Conservation (phyloP, 2,113 vertebrate genomes). For the Perca flavescens region DNA sequence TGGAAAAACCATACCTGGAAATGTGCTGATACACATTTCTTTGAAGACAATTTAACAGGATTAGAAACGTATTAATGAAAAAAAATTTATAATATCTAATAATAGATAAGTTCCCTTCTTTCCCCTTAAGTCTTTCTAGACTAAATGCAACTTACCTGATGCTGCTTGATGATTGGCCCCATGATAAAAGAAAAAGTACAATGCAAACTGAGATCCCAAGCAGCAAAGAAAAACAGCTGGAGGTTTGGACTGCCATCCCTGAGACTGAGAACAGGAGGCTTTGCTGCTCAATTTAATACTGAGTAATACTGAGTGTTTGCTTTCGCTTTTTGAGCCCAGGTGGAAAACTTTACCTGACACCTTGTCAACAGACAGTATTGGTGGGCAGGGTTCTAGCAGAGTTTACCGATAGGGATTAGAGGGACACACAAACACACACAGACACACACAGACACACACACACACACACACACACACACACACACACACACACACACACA, state of each 20-base stretch:
- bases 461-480: neutral
- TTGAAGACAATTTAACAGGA: neutral
- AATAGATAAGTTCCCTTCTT: neutral
- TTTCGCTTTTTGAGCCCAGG: rapidly evolving
- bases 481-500: neutral
- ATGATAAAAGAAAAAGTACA: slow-evolving; percentile 27
- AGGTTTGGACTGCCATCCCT: slow-evolving; percentile 16
- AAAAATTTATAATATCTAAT: neutral
- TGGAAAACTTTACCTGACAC: neutral
- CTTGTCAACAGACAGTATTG: rapidly evolving
- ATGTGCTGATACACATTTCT: neutral
- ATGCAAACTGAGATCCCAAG: neutral
- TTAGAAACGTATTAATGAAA: neutral
- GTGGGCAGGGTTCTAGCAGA: neutral
- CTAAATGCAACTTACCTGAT: slow-evolving; percentile 51
- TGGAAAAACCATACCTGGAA: neutral
- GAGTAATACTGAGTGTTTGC: neutral
- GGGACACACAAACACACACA: neutral
- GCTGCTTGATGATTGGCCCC: neutral
- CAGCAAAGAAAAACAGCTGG: neutral
- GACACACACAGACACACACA: too few relatives aligned
- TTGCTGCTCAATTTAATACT: neutral
- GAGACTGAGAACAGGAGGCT: neutral
- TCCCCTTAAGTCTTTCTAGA: neutral
- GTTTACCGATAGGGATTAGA: rapidly evolving